Evolutionary conservation across 2,797 vertebrate genomes (phyloP).

Genomic region (Gambusia yucatana): DNA sequence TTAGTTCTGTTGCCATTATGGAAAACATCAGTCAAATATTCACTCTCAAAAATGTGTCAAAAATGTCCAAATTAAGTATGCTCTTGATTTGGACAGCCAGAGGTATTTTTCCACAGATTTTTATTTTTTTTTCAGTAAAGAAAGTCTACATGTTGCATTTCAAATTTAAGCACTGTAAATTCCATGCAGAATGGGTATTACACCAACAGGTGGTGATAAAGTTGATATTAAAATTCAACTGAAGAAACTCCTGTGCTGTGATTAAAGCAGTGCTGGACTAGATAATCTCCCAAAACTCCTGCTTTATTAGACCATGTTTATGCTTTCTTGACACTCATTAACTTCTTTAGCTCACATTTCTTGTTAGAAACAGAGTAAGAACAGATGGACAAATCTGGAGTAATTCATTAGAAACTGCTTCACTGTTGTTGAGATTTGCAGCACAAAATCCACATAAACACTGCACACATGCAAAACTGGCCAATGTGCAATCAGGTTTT

Average conservation of each 20-base stretch:
- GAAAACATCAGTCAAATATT: not conserved
- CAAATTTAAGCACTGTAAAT: not conserved
- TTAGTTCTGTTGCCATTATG: not conserved
- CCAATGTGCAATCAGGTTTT: not conserved
- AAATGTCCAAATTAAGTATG: not conserved
- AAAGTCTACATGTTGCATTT: not conserved
- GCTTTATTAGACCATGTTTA: not conserved
- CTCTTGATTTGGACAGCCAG: too few relatives aligned
- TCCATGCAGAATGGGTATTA: not conserved
- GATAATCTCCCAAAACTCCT: not conserved
- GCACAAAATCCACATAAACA: not conserved
- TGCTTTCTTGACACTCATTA: not conserved
- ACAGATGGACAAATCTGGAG: not conserved
- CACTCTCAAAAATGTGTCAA: not conserved
- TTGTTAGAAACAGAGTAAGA: not conserved
- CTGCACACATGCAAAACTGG: not conserved
- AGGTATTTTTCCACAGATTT: not conserved
- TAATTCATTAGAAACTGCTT: not conserved
- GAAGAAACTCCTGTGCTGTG: not conserved
- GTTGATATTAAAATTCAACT: not conserved
- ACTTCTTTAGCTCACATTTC: not conserved
- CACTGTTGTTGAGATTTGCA: not conserved
- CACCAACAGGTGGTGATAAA: too few relatives aligned
- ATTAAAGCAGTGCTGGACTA: not conserved
- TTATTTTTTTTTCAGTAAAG: not conserved